Percentiles rank a stretch among this genome's conserved stretches.
These are phyloP conservation scores for Cabera pusaria DNA, from an alignment of 2,888 invertebrate genomes.

Conservation along the genomic window DNA sequence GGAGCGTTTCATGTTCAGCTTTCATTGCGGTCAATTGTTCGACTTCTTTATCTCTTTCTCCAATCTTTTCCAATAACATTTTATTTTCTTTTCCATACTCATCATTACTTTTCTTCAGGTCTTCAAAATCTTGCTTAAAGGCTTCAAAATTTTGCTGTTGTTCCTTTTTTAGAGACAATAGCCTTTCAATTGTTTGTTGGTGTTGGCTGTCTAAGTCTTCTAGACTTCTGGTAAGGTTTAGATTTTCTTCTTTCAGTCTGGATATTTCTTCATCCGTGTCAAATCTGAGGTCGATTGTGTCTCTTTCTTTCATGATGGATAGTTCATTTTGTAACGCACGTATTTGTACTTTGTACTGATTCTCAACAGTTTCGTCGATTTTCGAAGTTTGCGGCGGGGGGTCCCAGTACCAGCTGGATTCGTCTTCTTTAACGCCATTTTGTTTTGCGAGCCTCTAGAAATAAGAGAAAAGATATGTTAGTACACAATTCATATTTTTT, in stretches of 20 bases:
- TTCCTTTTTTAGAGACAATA: slow-evolving; percentile 79
- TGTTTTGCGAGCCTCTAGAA: slow-evolving; percentile 70
- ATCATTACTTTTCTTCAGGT: slow-evolving; percentile 70
- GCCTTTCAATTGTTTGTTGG: slow-evolving; percentile 85
- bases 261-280: slow-evolving; percentile 66
- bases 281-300: slow-evolving; percentile 46
- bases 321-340: slow-evolving; percentile 64
- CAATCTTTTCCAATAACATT: slow-evolving; percentile 64
- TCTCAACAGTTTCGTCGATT: slow-evolving; percentile 44
- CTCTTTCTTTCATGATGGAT: slow-evolving; percentile 63
- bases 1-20: slow-evolving; percentile 65
- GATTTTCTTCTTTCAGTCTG: slow-evolving; percentile 82
- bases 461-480: slow-evolving; percentile 46
- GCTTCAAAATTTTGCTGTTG: slow-evolving; percentile 78
- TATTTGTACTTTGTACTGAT: slow-evolving; percentile 61
- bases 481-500: too few relatives aligned
- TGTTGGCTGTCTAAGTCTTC: slow-evolving; percentile 90
- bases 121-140: slow-evolving; percentile 73
- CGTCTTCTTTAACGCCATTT: slow-evolving; percentile 75
- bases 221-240: slow-evolving; percentile 81
- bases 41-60: slow-evolving; percentile 70
- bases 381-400: slow-evolving; percentile 57
- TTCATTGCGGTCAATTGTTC: slow-evolving; percentile 45
- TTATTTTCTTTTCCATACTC: slow-evolving; percentile 71
- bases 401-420: slow-evolving; percentile 82